phyloP scores from a whole-genome alignment of 2,113 vertebrate genomes.

The Gambusia affinis region DNA sequence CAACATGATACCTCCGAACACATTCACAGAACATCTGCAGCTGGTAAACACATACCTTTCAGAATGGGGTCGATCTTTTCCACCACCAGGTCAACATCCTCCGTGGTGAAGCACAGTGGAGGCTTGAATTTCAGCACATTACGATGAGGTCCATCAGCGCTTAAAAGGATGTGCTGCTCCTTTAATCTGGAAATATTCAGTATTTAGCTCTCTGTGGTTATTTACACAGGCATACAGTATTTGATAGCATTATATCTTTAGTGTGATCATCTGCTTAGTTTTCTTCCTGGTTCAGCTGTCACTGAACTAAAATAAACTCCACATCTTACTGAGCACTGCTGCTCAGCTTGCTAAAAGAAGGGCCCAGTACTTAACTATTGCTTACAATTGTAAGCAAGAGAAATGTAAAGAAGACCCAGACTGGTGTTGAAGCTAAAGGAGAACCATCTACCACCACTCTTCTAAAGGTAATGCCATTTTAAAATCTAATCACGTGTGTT shows the following conservation, averaged over 20 bases:
- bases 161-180: slow-evolving; percentile 87
- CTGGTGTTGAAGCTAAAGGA: no score
- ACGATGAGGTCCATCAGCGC: slow-evolving; percentile 92
- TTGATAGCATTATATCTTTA: neutral
- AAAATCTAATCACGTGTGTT: no score
- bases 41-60: slow-evolving; percentile 76
- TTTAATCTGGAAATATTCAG: slow-evolving; percentile 83
- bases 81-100: slow-evolving; percentile 86
- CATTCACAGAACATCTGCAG: no score
- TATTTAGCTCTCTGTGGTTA: neutral
- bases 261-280: no score
- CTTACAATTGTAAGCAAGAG: no score
- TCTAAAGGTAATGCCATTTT: no score
- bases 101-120: slow-evolving; percentile 91
- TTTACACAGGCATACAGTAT: neutral
- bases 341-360: neutral
- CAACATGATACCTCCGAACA: neutral
- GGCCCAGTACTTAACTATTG: no score
- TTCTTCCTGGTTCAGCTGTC: no score
- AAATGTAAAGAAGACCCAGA: no score
- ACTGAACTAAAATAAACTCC: neutral
- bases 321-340: neutral
- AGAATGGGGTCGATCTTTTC: slow-evolving; percentile 87
- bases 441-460: no score
- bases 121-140: slow-evolving; percentile 98